Percentiles rank a stretch among this genome's conserved stretches.
Conservation (phyloP, 2,797 vertebrate species). For the Chaetodon trifasciatus region DNA sequence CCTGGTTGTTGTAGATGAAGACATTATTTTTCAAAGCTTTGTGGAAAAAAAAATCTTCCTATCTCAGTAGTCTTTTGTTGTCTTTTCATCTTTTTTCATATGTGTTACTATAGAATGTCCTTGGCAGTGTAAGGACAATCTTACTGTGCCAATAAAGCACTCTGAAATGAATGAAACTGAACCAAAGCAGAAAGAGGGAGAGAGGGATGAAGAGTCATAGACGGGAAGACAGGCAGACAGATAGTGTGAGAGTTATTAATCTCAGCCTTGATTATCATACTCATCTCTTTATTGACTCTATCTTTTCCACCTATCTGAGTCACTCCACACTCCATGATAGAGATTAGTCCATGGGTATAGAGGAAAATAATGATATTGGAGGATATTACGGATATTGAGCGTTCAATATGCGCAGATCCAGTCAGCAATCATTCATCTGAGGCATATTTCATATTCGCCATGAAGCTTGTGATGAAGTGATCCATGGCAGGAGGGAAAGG, state of each 20-base stretch:
- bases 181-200: constrained; percentile 11
- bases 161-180: constrained; percentile 31
- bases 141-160: constrained; percentile 6
- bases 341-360: constrained; percentile 37
- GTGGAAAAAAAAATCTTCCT: too few relatives aligned
- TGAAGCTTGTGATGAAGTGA: constrained; percentile 36
- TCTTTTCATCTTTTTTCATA: too few relatives aligned
- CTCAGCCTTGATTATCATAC: constrained; percentile 52
- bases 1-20: too few relatives aligned
- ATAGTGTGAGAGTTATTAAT: constrained; percentile 44
- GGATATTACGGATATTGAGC: constrained; percentile 55
- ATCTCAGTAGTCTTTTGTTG: too few relatives aligned
- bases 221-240: constrained; percentile 9
- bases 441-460: constrained; percentile 50
- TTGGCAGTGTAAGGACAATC: neutral
- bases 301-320: constrained; percentile 27
- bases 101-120: neutral
- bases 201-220: constrained; percentile 1
- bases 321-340: constrained; percentile 27
- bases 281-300: constrained; percentile 59
- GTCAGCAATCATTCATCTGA: constrained; percentile 43
- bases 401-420: constrained; percentile 46
- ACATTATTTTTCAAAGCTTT: too few relatives aligned
- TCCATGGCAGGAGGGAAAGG: constrained; percentile 16
- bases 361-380: constrained; percentile 56